These are phyloP conservation scores for Scaptomyza polygonia DNA, from an alignment of 2,888 invertebrate species.

Conservation along the genomic window DNA sequence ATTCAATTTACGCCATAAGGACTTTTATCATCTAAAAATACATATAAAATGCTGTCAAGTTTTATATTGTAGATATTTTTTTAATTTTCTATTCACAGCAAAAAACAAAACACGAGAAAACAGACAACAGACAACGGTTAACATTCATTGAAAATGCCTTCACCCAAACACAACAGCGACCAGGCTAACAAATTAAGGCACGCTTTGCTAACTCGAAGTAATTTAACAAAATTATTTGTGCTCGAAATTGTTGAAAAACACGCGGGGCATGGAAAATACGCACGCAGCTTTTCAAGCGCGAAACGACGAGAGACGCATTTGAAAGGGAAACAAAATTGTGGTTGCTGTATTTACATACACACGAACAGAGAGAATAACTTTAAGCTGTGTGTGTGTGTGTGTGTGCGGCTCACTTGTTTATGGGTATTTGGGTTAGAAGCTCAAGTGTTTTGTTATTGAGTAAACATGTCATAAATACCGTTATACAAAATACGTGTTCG, in stretches of 20 bases:
- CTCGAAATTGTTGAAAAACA: slow-evolving; percentile 29
- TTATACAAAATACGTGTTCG: slow-evolving; percentile 70
- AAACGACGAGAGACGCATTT: slow-evolving; percentile 3
- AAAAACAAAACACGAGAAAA: neutral
- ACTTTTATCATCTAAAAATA: neutral
- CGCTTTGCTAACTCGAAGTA: slow-evolving; percentile 35
- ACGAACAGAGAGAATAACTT: slow-evolving; percentile 1
- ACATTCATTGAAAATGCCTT: neutral
- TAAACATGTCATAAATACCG: slow-evolving; percentile 74
- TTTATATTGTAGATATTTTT: neutral
- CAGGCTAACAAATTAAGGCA: slow-evolving; percentile 37
- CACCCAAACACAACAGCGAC: neutral
- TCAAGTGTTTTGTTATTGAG: slow-evolving; percentile 74
- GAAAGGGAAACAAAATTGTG: slow-evolving; percentile 36
- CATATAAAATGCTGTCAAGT: slow-evolving; percentile 4
- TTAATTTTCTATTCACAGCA: slow-evolving; percentile 2
- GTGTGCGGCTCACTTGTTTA: slow-evolving; percentile 62
- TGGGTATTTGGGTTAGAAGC: slow-evolving; percentile 75
- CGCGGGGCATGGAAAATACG: slow-evolving; percentile 23
- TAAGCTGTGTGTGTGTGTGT: slow-evolving; percentile 9
- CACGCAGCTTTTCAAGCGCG: slow-evolving; percentile 13
- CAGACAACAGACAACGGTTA: slow-evolving; percentile 20
- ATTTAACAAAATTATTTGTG: slow-evolving; percentile 38
- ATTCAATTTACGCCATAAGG: neutral
- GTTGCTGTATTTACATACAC: slow-evolving; percentile 4